phyloP scores from a whole-genome alignment of 2,797 vertebrate genomes.

The Micrastur ruficollis region DNA sequence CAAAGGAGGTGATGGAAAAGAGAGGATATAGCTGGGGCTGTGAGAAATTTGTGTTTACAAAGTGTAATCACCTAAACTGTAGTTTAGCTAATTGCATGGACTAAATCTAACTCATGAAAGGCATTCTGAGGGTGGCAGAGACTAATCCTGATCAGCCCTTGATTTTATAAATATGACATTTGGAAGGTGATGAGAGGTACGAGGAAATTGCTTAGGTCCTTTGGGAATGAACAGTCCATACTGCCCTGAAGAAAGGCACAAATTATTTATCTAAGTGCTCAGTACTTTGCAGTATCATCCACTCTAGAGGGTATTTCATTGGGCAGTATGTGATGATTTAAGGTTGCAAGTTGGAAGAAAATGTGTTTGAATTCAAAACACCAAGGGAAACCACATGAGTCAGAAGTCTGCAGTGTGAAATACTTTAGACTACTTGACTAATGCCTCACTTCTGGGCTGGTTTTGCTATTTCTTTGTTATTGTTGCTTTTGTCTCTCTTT shows the following conservation, averaged over 20 bases:
- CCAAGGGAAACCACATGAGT: neutral
- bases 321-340: neutral
- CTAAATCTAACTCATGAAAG: neutral
- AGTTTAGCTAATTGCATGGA: neutral
- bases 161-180: neutral
- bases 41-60: neutral
- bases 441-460: neutral
- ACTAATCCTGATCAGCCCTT: neutral
- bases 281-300: neutral
- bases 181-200: neutral
- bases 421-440: neutral
- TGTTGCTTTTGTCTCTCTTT: neutral
- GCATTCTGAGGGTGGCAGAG: neutral
- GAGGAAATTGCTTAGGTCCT: slow-evolving; percentile 8
- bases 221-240: neutral
- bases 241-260: slow-evolving; percentile 55
- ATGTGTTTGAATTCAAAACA: slow-evolving; percentile 13
- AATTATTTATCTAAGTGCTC: slow-evolving; percentile 52
- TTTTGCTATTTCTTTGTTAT: neutral
- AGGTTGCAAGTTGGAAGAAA: slow-evolving; percentile 12
- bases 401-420: neutral
- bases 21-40: neutral
- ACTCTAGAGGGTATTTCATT: neutral
- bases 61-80: neutral
- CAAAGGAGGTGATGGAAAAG: neutral